Conservation (phyloP, 1,140 invertebrate genomes). For the Arion vulgaris region DNA sequence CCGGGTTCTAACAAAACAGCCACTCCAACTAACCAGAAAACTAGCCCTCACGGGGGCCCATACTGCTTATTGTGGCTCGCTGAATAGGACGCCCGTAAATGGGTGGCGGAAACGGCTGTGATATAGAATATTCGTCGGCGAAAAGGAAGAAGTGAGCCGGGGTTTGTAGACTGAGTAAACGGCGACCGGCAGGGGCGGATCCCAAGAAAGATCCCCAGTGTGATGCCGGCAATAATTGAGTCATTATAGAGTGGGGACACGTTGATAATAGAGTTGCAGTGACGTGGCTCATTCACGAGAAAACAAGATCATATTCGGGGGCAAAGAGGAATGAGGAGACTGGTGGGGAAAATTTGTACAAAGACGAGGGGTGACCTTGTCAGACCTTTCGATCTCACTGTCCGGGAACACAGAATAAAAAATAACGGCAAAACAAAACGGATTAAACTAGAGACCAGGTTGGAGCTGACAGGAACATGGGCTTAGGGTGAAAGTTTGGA, state of each 20-base stretch:
- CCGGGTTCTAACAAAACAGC: background rate
- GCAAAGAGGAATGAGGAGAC: background rate
- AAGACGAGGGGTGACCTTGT: background rate
- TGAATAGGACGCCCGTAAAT: background rate
- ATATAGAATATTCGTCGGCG: background rate
- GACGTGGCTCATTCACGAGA: background rate
- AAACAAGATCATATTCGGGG: slow-evolving; percentile 23
- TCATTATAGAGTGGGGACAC: slow-evolving; percentile 16
- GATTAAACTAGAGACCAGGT: background rate
- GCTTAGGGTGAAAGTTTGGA: too few species aligned
- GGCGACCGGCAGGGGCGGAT: slow-evolving; percentile 1
- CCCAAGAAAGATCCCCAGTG: background rate
- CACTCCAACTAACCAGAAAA: background rate
- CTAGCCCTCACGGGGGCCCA: background rate
- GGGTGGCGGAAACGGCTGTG: background rate
- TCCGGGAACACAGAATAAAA: background rate
- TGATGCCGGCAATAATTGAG: slow-evolving; percentile 15
- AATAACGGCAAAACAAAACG: background rate
- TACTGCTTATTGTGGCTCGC: background rate
- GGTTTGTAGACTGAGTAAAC: background rate
- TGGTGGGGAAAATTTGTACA: background rate
- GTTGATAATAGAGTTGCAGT: background rate
- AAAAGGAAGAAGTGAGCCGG: background rate
- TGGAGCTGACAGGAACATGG: too few species aligned
- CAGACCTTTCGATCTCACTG: slow-evolving; percentile 1